These are phyloP conservation scores for Amphibalanus amphitrite DNA, from an alignment of 1,140 invertebrate genomes.

Conservation along the genomic window DNA sequence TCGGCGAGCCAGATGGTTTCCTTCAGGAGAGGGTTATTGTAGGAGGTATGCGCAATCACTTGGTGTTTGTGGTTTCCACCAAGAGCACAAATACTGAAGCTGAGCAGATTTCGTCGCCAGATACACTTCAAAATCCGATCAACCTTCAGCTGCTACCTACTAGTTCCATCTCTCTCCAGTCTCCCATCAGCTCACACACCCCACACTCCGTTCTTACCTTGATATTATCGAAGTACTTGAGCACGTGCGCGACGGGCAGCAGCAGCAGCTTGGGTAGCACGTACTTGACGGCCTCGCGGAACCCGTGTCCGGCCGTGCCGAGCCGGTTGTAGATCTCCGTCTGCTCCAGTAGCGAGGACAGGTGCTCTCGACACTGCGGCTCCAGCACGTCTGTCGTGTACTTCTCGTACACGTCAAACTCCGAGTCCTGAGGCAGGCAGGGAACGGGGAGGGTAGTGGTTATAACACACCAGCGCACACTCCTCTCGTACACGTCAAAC, in stretches of 20 bases:
- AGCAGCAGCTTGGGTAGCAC: conserved; percentile 87
- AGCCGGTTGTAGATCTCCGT: conserved; percentile 41
- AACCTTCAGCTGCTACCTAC: no score
- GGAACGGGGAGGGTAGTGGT: background rate
- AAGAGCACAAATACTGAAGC: no score
- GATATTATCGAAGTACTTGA: conserved; percentile 90
- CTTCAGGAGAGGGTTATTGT: no score
- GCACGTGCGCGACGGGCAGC: conserved; percentile 87
- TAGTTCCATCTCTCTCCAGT: no score
- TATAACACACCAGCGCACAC: conserved; percentile 6
- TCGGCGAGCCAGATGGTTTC: no score
- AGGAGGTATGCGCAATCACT: no score
- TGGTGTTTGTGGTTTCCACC: no score
- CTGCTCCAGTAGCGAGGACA: conserved; percentile 46
- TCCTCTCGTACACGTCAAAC: conserved; percentile 40
- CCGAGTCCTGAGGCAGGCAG: no score
- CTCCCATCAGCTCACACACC: no score
- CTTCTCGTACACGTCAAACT: conserved; percentile 47
- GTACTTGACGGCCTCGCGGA: conserved; percentile 88
- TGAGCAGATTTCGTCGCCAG: no score
- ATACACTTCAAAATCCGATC: no score
- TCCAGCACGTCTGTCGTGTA: conserved; percentile 77
- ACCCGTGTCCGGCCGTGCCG: conserved; percentile 64
- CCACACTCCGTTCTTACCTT: no score
- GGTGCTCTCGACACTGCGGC: conserved; percentile 51